Percentiles rank a stretch among this genome's conserved stretches.
Conservation (phyloP, 2,888 invertebrate species). For the Dyspetes luteomarginatus region DNA sequence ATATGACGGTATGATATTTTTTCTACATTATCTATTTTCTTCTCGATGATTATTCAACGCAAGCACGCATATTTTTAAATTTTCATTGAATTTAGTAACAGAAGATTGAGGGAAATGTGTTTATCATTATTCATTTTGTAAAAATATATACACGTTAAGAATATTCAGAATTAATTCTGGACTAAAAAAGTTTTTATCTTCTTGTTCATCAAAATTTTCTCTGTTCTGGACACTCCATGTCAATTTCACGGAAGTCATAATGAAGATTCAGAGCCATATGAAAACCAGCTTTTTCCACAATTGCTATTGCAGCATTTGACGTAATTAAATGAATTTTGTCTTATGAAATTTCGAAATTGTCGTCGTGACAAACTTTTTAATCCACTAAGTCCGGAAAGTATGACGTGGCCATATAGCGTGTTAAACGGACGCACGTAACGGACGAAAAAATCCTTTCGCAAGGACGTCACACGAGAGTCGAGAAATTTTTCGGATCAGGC, state of each 20-base stretch:
- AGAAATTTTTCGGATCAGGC: background rate
- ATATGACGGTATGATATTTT: no score
- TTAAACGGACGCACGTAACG: background rate
- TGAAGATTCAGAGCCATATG: background rate
- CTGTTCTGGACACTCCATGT: background rate
- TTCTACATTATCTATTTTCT: no score
- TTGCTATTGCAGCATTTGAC: background rate
- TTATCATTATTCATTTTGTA: no score
- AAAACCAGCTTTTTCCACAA: background rate
- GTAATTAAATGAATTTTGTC: background rate
- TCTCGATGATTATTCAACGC: no score
- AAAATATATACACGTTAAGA: no score
- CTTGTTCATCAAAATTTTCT: background rate
- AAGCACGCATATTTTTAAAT: no score
- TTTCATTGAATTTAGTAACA: no score
- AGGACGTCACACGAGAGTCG: background rate
- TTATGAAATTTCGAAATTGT: background rate
- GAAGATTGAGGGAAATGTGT: no score
- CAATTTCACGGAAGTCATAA: background rate
- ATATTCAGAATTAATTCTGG: no score
- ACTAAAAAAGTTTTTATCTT: no score
- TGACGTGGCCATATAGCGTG: background rate
- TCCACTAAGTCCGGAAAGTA: background rate
- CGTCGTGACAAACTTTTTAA: background rate
- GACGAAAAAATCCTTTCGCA: constrained; percentile 17